A percentile compares a stretch with the other conserved stretches of the same genome.
Evolutionary conservation across 2,888 invertebrate species (phyloP).

Genomic region (Smittia sp.): DNA sequence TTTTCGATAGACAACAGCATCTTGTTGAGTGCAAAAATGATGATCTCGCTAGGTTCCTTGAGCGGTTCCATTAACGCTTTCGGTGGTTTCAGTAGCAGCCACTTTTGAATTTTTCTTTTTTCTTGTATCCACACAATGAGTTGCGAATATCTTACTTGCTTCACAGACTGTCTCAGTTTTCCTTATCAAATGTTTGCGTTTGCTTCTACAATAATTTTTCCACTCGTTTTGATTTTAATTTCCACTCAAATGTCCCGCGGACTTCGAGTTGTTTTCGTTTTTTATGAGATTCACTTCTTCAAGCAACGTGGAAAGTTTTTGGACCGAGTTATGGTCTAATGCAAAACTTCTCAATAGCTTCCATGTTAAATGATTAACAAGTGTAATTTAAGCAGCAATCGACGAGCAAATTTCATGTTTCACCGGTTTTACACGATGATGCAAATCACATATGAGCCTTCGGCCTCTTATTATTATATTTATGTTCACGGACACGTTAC

Average conservation of each 20-base stretch:
- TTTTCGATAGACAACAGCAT: slow-evolving; percentile 72
- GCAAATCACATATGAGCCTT: neutral
- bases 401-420: slow-evolving; percentile 35
- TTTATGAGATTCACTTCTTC: neutral
- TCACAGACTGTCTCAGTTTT: neutral
- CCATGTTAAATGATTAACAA: slow-evolving; percentile 33
- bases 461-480: neutral
- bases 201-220: neutral
- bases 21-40: slow-evolving; percentile 53
- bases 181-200: neutral
- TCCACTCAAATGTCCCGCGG: neutral
- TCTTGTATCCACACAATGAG: neutral
- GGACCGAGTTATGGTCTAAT: slow-evolving; percentile 30
- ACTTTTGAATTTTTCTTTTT: slow-evolving; percentile 26
- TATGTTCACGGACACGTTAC: neutral
- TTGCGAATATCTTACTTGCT: neutral
- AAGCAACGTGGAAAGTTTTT: neutral
- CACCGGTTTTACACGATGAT: neutral
- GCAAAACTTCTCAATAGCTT: neutral
- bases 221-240: neutral
- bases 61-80: slow-evolving; percentile 20
- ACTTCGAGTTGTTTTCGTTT: neutral
- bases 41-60: neutral
- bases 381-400: neutral
- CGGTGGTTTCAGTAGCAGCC: slow-evolving; percentile 9